Percentiles rank a stretch among this genome's conserved stretches.
These are phyloP conservation scores for Sebastes matsubarae DNA, from an alignment of 2,797 vertebrate species.

Conservation along the genomic window DNA sequence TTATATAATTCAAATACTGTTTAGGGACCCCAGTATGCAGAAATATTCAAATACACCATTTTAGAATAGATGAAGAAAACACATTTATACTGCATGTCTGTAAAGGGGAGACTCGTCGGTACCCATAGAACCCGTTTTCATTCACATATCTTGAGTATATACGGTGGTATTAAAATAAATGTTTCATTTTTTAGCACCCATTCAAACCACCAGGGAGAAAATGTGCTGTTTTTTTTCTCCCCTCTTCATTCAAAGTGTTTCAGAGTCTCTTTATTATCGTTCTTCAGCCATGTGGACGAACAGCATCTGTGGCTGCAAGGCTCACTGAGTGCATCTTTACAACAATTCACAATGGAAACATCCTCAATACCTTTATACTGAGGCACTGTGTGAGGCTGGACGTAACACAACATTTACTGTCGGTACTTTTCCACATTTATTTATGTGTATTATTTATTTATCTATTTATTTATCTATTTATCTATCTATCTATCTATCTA, in stretches of 20 bases:
- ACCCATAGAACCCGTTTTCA: too few relatives aligned
- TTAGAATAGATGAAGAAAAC: too few relatives aligned
- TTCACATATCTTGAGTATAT: too few relatives aligned
- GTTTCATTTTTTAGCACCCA: conserved; percentile 25
- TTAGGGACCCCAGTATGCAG: too few relatives aligned
- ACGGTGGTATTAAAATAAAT: too few relatives aligned
- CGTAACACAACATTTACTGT: neutral
- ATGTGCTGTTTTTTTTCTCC: neutral
- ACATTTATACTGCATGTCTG: too few relatives aligned
- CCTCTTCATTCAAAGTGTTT: conserved; percentile 20
- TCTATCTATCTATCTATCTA: too few relatives aligned
- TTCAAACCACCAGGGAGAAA: conserved; percentile 23
- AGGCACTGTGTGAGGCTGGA: neutral
- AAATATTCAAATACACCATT: too few relatives aligned
- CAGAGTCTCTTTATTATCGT: conserved; percentile 22
- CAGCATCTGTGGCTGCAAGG: neutral
- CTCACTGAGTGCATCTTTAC: neutral
- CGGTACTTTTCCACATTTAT: neutral
- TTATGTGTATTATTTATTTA: too few relatives aligned
- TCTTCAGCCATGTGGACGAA: conserved; percentile 36
- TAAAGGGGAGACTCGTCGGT: too few relatives aligned
- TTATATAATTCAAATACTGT: too few relatives aligned
- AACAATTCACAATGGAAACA: neutral
- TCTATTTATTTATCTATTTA: too few relatives aligned
- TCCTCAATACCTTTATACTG: neutral